These are phyloP conservation scores for Acronicta psi DNA, from an alignment of 2,888 invertebrate species.

Conservation along the genomic window DNA sequence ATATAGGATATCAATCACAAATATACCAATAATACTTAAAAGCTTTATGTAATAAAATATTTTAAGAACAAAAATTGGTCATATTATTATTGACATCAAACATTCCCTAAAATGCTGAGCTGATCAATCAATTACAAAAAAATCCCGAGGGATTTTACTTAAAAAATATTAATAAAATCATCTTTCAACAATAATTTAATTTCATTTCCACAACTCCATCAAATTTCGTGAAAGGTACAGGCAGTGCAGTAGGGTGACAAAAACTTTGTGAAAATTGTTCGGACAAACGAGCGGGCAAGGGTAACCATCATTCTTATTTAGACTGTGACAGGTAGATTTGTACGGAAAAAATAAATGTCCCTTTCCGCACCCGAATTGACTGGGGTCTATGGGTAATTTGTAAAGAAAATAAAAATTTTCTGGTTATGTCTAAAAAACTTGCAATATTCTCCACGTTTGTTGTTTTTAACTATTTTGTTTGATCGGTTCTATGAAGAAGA, in stretches of 20 bases:
- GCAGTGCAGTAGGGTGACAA: constrained; percentile 34
- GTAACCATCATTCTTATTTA: constrained; percentile 61
- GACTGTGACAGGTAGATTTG: constrained; percentile 54
- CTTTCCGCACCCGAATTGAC: constrained; percentile 20
- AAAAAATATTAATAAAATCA: constrained; percentile 6
- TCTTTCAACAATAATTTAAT: constrained; percentile 4
- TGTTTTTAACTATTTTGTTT: neutral
- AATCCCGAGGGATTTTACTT: neutral
- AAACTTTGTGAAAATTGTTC: constrained; percentile 44
- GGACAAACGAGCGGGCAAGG: constrained; percentile 52
- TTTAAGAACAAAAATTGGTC: no score
- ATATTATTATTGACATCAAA: no score
- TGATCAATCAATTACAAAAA: neutral
- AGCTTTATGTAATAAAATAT: no score
- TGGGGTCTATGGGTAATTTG: constrained; percentile 14
- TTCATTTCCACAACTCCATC: constrained; percentile 29
- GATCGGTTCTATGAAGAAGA: no score
- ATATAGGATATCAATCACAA: no score
- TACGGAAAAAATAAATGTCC: constrained; percentile 46
- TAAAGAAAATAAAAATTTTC: constrained; percentile 11
- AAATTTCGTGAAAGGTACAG: constrained; percentile 21
- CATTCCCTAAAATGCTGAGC: neutral
- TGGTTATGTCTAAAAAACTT: neutral
- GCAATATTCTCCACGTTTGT: no score
- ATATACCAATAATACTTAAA: no score